Conservation (phyloP, 2,888 invertebrate species). For the Desoria tigrina region DNA sequence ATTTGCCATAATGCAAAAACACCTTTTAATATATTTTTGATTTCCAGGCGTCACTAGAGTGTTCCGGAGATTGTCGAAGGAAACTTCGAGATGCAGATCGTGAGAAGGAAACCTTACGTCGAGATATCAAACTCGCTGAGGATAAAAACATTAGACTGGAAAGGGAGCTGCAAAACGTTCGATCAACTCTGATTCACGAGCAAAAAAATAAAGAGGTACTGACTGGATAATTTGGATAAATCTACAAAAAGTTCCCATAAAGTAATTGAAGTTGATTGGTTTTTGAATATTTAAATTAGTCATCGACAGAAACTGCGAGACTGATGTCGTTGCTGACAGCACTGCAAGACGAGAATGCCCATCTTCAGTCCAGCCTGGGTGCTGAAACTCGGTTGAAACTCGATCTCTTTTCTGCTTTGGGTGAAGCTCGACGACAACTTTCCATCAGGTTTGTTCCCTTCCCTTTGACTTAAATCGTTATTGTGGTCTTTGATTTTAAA, state of each 20-base stretch:
- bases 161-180: slow-evolving; percentile 52
- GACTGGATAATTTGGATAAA: background rate
- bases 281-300: too few relatives aligned
- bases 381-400: slow-evolving; percentile 97
- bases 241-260: too few relatives aligned
- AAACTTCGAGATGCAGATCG: slow-evolving; percentile 52
- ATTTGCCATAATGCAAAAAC: too few relatives aligned
- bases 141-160: slow-evolving; percentile 51
- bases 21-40: too few relatives aligned
- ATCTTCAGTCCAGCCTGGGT: slow-evolving; percentile 89
- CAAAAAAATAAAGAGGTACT: slow-evolving; percentile 53
- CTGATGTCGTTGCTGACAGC: slow-evolving; percentile 76
- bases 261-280: too few relatives aligned
- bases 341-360: slow-evolving; percentile 86
- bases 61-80: slow-evolving; percentile 52
- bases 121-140: slow-evolving; percentile 49
- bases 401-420: slow-evolving; percentile 94
- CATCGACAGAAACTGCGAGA: slow-evolving; percentile 66
- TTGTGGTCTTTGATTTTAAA: too few relatives aligned
- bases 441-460: slow-evolving; percentile 44
- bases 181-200: slow-evolving; percentile 53
- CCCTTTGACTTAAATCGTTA: slow-evolving; percentile 4
- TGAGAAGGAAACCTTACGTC: slow-evolving; percentile 50
- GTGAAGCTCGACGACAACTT: slow-evolving; percentile 87
- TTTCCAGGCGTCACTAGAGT: slow-evolving; percentile 49